These are phyloP conservation scores for Acleris laterana DNA, from an alignment of 2,888 invertebrate species.

Conservation along the genomic window DNA sequence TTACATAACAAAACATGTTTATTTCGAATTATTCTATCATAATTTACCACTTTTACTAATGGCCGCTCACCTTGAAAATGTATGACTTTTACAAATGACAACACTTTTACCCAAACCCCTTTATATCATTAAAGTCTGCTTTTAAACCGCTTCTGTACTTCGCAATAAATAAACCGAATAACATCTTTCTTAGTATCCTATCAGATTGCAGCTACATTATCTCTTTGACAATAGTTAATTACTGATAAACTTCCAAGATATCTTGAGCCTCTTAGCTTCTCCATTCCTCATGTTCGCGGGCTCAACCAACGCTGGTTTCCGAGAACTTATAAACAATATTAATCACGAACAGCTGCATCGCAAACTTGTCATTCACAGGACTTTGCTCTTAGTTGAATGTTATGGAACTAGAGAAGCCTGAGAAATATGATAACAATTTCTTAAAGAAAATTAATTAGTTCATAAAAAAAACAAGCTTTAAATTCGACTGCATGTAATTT, in stretches of 20 bases:
- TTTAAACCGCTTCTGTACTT: too few species aligned
- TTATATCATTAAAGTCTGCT: too few species aligned
- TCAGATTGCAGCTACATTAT: not conserved
- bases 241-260: not conserved
- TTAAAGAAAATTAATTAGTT: not conserved
- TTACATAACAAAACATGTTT: too few species aligned
- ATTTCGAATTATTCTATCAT: too few species aligned
- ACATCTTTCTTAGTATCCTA: too few species aligned
- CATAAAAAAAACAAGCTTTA: too few species aligned
- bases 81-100: too few species aligned
- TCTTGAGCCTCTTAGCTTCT: not conserved
- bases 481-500: too few species aligned
- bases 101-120: too few species aligned
- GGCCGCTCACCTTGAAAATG: too few species aligned
- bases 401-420: not conserved
- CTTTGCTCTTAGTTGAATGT: slow-evolving; percentile 5
- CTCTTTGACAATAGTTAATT: not conserved
- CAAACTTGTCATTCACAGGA: slow-evolving; percentile 10
- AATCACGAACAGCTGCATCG: slow-evolving; percentile 16
- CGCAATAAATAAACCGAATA: too few species aligned
- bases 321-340: slow-evolving; percentile 20
- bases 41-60: too few species aligned
- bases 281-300: not conserved
- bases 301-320: not conserved
- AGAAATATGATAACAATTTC: not conserved